Base-by-base conservation (phyloP, 2,113 vertebrate genomes). In the Heterotis niloticus region DNA sequence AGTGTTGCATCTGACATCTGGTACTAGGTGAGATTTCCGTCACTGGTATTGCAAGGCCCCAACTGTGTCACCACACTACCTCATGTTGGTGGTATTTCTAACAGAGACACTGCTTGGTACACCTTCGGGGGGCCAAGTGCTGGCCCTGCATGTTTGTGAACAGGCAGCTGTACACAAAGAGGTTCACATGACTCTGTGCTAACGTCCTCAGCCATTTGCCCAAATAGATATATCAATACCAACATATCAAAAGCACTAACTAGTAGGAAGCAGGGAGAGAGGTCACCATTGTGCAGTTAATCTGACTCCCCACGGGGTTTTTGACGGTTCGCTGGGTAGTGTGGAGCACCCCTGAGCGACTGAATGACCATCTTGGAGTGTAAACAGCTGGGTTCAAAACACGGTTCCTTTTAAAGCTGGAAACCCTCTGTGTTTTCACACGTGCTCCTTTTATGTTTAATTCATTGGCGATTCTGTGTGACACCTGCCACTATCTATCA, bases 181-280 rank as follows among this genome's bases (percentile, higher is more conserved):
- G 81, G 69, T 76, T 81, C 78, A 82, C 85, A 84, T 84, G 79
- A 82, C 81, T 81, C 79, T 66, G 86, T 86, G 76, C 10, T 13
- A 68, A 17, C 10, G 59, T 75, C 60, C 73, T 83, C 62, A 78
- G 85, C 87, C 80, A 74, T 83, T 80, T n/a, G n/a, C n/a, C n/a
- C 75, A 78, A 18, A 23, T 80, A 81, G 78, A 83, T 44, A 44
- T 44, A 87, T 82, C 83, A 85, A 82, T 85, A 89, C 84, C 85
- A 84, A 62, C 7, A 79, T 23, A 70, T 73, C 81, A 71, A 77
- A 83, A 80, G 18, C 68, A 74, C 66, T 79, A 66, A 73, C 17
- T 13, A 44, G 23, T 18, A 54, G 14, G 26, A 65, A 52, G 29
- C 18, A 24, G 72, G 65, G 78, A 78, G 77, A 82, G 66, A 79